Conservation (phyloP, 2,113 vertebrate genomes). For the Pterocles burchelli region DNA sequence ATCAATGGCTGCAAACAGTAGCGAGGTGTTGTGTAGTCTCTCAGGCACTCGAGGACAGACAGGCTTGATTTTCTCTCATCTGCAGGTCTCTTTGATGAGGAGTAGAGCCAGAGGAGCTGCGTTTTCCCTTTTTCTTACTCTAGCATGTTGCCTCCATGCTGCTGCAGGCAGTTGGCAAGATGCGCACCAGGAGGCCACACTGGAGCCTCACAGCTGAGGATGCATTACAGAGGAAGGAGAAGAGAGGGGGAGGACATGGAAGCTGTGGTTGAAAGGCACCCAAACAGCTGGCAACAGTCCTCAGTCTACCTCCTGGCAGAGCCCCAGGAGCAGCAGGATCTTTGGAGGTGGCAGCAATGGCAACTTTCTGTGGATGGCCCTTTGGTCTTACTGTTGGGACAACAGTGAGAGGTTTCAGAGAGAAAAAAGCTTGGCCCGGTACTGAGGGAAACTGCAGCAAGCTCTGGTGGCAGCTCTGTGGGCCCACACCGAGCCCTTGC, state of each 20-base stretch:
- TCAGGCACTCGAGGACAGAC: background rate
- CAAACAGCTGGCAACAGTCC: background rate
- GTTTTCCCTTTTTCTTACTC: background rate
- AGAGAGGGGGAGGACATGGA: background rate
- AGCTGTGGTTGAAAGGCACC: background rate
- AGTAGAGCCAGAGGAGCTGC: background rate
- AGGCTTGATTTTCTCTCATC: background rate
- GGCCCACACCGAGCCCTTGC: background rate
- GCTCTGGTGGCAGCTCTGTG: background rate
- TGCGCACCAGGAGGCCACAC: background rate
- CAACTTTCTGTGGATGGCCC: background rate
- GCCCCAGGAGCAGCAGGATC: background rate
- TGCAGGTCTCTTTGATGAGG: background rate
- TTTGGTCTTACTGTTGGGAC: background rate
- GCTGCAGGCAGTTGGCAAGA: background rate
- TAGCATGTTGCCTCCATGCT: background rate
- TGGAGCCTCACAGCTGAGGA: background rate
- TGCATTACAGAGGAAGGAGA: background rate
- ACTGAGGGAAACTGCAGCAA: rapidly evolving
- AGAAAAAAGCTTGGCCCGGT: background rate
- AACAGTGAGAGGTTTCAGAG: background rate
- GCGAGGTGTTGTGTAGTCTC: background rate
- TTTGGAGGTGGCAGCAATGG: background rate
- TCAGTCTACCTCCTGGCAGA: background rate
- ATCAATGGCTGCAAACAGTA: background rate